A percentile compares a stretch with the other conserved stretches of the same genome.
These are phyloP conservation scores for Acanthisitta chloris DNA, from an alignment of 2,113 vertebrate genomes.

Conservation along the genomic window DNA sequence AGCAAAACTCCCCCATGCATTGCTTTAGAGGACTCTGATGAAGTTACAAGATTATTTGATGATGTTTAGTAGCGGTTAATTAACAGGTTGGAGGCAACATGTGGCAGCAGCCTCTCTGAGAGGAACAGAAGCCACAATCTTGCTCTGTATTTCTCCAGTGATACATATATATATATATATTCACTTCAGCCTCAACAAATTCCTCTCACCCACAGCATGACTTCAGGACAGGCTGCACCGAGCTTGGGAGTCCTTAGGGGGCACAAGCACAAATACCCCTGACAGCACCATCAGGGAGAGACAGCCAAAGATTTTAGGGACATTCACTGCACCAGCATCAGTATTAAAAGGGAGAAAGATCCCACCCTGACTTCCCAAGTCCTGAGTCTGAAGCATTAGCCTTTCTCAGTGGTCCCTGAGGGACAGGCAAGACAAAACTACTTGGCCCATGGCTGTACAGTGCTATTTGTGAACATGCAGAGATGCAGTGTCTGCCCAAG, in stretches of 20 bases:
- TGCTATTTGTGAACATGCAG: background rate
- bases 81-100: background rate
- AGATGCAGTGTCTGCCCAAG: background rate
- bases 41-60: background rate
- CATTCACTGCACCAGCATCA: background rate
- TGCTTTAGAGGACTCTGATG: background rate
- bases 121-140: background rate
- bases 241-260: background rate
- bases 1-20: background rate
- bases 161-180: background rate
- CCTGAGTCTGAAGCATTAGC: background rate
- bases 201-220: rapidly evolving
- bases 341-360: background rate
- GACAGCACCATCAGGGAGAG: background rate
- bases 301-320: background rate
- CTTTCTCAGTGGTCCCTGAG: background rate
- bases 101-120: background rate
- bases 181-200: background rate
- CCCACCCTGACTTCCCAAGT: background rate
- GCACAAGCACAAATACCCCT: background rate
- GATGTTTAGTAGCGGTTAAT: background rate
- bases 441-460: rapidly evolving
- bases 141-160: background rate
- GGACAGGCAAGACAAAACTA: background rate
- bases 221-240: background rate